phyloP scores from a whole-genome alignment of 2,113 vertebrate genomes.

The Cynocephalus volans region DNA sequence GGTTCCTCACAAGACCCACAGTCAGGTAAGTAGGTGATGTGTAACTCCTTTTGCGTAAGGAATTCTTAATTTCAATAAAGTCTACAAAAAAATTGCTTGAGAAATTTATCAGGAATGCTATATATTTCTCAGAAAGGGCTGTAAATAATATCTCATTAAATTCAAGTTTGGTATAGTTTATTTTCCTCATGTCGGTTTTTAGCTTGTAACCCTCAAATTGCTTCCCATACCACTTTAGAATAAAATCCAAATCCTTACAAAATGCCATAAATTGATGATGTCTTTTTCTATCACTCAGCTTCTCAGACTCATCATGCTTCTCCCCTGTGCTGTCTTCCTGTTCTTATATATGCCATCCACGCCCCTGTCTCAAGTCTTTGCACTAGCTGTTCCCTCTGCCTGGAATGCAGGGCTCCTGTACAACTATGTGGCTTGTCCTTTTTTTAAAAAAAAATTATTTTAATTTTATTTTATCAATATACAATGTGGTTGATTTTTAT shows the following conservation, averaged over 20 bases:
- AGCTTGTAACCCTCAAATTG: background rate
- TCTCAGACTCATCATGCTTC: background rate
- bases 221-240: background rate
- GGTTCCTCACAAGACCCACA: background rate
- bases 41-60: background rate
- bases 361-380: background rate
- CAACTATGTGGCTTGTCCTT: background rate
- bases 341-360: background rate
- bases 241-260: background rate
- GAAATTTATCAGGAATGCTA: conserved; percentile 39
- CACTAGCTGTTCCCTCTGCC: background rate
- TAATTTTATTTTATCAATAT: too few species aligned
- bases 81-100: background rate
- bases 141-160: background rate
- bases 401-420: background rate
- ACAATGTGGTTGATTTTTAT: too few species aligned
- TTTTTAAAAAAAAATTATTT: too few species aligned
- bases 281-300: background rate
- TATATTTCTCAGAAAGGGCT: background rate
- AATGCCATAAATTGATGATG: background rate
- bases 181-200: background rate
- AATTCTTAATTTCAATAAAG: conserved; percentile 48
- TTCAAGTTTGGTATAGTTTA: background rate
- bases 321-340: background rate
- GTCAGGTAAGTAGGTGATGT: background rate